phyloP scores from a whole-genome alignment of 2,113 vertebrate species.

The Leptobrachium ailaonicum region DNA sequence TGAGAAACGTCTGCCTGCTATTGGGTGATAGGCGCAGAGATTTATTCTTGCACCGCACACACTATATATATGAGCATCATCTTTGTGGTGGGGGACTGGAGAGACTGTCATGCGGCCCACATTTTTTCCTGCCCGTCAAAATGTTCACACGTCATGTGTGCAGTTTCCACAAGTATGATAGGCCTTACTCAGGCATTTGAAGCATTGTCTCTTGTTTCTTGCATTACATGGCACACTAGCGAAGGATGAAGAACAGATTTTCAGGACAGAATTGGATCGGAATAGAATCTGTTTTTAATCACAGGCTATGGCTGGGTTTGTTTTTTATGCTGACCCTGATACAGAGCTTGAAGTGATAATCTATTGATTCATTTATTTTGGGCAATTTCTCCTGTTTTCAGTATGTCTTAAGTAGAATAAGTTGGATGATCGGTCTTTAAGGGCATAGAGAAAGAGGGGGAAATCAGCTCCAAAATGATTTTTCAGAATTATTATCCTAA shows the following conservation, averaged over 20 bases:
- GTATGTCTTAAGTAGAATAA: too few relatives aligned
- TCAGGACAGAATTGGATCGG: background rate
- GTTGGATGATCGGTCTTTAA: too few relatives aligned
- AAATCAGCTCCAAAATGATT: too few relatives aligned
- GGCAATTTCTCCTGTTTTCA: too few relatives aligned
- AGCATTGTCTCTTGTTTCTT: constrained; percentile 16
- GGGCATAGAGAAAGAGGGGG: too few relatives aligned
- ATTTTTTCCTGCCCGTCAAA: constrained; percentile 3
- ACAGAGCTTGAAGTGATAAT: too few relatives aligned
- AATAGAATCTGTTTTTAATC: background rate
- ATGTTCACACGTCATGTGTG: constrained; percentile 11
- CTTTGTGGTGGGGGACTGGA: background rate
- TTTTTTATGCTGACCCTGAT: too few relatives aligned
- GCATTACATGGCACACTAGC: background rate
- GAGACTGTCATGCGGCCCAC: constrained; percentile 13
- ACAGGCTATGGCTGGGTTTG: background rate
- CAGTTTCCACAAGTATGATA: constrained; percentile 1
- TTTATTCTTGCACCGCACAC: constrained; percentile 22
- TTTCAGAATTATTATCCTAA: too few relatives aligned
- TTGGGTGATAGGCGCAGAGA: constrained; percentile 18
- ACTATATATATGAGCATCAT: constrained; percentile 31
- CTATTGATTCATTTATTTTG: too few relatives aligned
- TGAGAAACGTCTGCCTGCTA: constrained; percentile 31
- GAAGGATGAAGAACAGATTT: constrained; percentile 6
- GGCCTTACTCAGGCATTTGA: background rate